Percentiles rank a stretch among this genome's conserved stretches.
Evolutionary conservation across 2,113 vertebrate species (phyloP).

Genomic region (Phrynosoma blainvillii): DNA sequence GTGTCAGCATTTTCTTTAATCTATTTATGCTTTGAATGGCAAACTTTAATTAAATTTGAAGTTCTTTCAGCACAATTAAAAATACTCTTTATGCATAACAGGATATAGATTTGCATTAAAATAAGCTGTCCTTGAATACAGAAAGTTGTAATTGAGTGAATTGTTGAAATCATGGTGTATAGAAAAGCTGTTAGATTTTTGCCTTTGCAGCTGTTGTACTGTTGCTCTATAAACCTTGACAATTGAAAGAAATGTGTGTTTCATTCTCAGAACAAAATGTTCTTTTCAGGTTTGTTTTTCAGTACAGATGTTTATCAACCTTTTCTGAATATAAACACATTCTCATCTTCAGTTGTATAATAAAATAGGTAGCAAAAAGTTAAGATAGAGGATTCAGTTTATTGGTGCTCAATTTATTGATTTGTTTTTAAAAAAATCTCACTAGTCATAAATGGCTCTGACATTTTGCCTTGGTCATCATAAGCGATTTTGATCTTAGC

Average conservation of each 20-base stretch:
- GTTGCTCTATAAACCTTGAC: neutral
- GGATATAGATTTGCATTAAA: constrained; percentile 63
- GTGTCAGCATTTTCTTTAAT: constrained; percentile 59
- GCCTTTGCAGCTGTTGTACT: constrained; percentile 3
- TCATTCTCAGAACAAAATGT: neutral
- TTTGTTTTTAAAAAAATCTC: neutral
- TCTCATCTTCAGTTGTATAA: neutral
- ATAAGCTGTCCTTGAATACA: constrained; percentile 61
- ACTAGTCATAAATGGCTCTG: neutral
- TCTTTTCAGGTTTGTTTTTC: neutral
- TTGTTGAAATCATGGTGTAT: constrained; percentile 37
- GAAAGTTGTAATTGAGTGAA: constrained; percentile 60
- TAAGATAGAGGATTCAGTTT: neutral
- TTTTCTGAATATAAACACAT: neutral
- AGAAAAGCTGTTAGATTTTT: constrained; percentile 27
- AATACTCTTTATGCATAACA: constrained; percentile 48
- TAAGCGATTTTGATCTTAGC: neutral
- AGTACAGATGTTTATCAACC: rapidly evolving
- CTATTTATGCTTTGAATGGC: constrained; percentile 56
- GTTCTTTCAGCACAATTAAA: constrained; percentile 68
- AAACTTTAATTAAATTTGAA: constrained; percentile 73
- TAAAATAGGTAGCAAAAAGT: neutral
- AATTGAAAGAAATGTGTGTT: neutral
- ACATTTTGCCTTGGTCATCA: neutral
- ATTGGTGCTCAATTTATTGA: neutral